Base-by-base conservation (phyloP, 2,888 invertebrate species). In the Eristalis intricaria region DNA sequence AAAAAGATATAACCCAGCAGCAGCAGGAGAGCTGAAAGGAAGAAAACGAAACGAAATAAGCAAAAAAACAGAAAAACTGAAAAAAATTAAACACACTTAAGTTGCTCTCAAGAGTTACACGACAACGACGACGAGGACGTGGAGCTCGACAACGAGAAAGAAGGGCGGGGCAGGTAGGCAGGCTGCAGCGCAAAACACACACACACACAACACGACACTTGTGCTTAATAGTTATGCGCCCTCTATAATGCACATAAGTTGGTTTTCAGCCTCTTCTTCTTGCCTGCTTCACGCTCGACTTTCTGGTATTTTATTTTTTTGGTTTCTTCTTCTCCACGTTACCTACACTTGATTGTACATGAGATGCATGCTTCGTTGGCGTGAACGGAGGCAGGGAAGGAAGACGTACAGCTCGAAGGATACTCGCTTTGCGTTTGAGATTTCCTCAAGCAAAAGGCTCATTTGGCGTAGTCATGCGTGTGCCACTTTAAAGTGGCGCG, bases 221-320 rank as follows among this genome's bases (percentile, higher is more conserved):
- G 87, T 87, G 43, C 87, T 76, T 87, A 87, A 87, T 87, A 87
- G 83, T 83, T 80, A 22, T 84, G 84, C 87, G 87, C 83, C 87
- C 87, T 87, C 79, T 87, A 83, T 78, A 78, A 71, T 74, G 61
- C 79, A 64, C n/a, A 82, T 74, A 74, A 82, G 82, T 78, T 81
- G 23, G 64, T 50, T 75, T 43, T 60, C 68, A 56, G 58, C 50
- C 60, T 43, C 40, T 73, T 65, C 64, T 64, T 74, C 23, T 15
- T n/a, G n/a, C n/a, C 63, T 64, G 63, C 69, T 68, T 73, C 50
- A 35, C 60, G 40, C 58, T 77, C 66, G 65, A 68, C 58, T 66
- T 82, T 69, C 40, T 65, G 65, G 23, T 70, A 70, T n/a, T n/a
- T n/a, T 66, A 70, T 65, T 63, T 22, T 73, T n/a, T 32, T 65